These are phyloP conservation scores for Drosophila nigrodunni DNA, from an alignment of 1,140 invertebrate genomes.

Conservation along the genomic window DNA sequence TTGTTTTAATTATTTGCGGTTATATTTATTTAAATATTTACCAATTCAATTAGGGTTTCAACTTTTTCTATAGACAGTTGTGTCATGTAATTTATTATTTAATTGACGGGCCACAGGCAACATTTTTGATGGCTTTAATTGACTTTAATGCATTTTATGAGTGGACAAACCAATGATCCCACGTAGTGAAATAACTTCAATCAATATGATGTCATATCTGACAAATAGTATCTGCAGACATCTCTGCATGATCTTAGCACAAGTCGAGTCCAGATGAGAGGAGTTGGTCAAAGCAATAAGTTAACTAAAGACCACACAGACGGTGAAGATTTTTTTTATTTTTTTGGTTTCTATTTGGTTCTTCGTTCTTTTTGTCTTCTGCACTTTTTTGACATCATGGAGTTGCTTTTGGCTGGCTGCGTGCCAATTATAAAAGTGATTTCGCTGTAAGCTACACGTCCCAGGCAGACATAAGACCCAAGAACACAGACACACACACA, in stretches of 20 bases:
- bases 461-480: conserved; percentile 57
- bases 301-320: conserved; percentile 61
- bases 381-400: conserved; percentile 29
- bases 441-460: conserved; percentile 78
- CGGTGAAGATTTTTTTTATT: conserved; percentile 37
- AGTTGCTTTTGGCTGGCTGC: conserved; percentile 77
- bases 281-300: conserved; percentile 29
- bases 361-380: conserved; percentile 30
- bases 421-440: conserved; percentile 83
- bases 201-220: conserved; percentile 80
- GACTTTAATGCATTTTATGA: conserved; percentile 44
- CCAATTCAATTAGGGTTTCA: conserved; percentile 76
- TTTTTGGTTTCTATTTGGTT: neutral
- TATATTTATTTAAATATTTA: conserved; percentile 84
- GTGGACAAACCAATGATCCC: neutral
- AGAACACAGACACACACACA: conserved; percentile 32
- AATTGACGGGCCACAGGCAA: conserved; percentile 50
- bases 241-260: conserved; percentile 51
- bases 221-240: conserved; percentile 76
- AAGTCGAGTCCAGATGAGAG: neutral
- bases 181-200: conserved; percentile 52
- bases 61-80: conserved; percentile 18
- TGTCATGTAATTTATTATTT: conserved; percentile 53
- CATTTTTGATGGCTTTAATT: conserved; percentile 55
- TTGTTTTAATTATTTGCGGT: conserved; percentile 84